These are phyloP conservation scores for Agrilus mali DNA, from an alignment of 2,888 invertebrate genomes.

Conservation along the genomic window DNA sequence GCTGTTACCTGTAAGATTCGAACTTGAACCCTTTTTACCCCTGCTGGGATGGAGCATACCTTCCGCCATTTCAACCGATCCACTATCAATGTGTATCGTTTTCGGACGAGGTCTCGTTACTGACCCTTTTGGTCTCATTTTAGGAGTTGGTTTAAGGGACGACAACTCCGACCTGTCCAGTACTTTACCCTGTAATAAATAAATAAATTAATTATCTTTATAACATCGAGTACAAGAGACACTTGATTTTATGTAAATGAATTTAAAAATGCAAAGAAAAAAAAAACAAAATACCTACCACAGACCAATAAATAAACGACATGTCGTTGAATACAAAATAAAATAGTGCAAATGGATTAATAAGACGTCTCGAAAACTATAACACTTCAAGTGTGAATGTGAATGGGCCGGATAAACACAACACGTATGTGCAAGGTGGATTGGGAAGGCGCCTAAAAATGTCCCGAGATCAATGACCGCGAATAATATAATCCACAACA, in stretches of 20 bases:
- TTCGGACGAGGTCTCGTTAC: slow-evolving; percentile 67
- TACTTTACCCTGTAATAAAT: slow-evolving; percentile 59
- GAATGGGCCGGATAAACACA: too few species aligned
- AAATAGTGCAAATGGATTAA: background rate
- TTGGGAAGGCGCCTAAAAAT: too few species aligned
- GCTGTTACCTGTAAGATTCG: slow-evolving; percentile 65
- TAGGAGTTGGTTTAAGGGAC: slow-evolving; percentile 46
- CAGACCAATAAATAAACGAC: slow-evolving; percentile 32
- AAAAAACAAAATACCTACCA: slow-evolving; percentile 19
- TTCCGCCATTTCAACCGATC: slow-evolving; percentile 64
- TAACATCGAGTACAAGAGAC: background rate
- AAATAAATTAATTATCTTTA: slow-evolving; percentile 3
- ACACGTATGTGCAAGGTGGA: too few species aligned
- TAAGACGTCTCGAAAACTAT: too few species aligned
- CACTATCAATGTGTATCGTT: slow-evolving; percentile 81
- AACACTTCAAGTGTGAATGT: too few species aligned
- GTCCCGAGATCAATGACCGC: too few species aligned
- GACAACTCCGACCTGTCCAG: slow-evolving; percentile 56
- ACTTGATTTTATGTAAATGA: background rate
- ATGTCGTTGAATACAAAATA: slow-evolving; percentile 13
- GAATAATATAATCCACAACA: too few species aligned
- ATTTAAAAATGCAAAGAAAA: background rate
- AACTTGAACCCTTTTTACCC: slow-evolving; percentile 68
- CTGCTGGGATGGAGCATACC: slow-evolving; percentile 58
- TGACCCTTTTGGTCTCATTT: slow-evolving; percentile 50